Evolutionary conservation across 1,140 invertebrate species (phyloP), one percentile per base, ranked within the genome.

Genomic region (Penaeus chinensis): DNA sequence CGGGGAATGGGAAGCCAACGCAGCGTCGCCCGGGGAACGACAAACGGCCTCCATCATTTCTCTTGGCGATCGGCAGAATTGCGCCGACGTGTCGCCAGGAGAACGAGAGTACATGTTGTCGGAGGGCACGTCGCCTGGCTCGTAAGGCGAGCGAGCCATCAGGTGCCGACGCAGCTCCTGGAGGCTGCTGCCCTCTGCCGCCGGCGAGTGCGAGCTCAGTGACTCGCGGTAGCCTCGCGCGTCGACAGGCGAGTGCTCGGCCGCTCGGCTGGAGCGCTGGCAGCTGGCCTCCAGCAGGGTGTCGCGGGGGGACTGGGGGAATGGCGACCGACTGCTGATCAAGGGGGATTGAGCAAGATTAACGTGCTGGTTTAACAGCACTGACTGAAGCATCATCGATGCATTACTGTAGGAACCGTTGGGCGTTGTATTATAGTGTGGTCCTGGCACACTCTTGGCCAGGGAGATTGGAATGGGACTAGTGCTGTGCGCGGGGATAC

Each of bases 21-120:
- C 19, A 13, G 87, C 69, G 63, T 88, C 87, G 8, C 69, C 81
- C 16, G 87, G 87, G 8, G 87, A 88, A 47, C 82, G 62, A 11
- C 61, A 71, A 54, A 80, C 20, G 32, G 32, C 20, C 32, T 47
- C n/a, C 24, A 62, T 16, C 42, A 19, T 19, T 16, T 88, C 87
- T 2, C 78, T 27, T 19, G 89, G 86, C 4, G 89, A 90, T 7
- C 89, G 62, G 69, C 85, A 90, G 62, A 78, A 88, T 63, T 90
- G 89, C 1, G 89, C 89, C 16, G 89, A 84, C 4, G 86, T 82
- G 78, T 88, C 89, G 65, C 87, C 89, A 37, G 89, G 89, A 22
- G 89, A 90, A 60, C 86, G 82, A 11, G 89, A 88, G 79, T 82
- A 90, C 47, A 90, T 80, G 24, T 84, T 84, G 63, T 88, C 87